These are phyloP conservation scores for Hypomesus transpacificus DNA, from an alignment of 2,113 vertebrate genomes.

Conservation along the genomic window DNA sequence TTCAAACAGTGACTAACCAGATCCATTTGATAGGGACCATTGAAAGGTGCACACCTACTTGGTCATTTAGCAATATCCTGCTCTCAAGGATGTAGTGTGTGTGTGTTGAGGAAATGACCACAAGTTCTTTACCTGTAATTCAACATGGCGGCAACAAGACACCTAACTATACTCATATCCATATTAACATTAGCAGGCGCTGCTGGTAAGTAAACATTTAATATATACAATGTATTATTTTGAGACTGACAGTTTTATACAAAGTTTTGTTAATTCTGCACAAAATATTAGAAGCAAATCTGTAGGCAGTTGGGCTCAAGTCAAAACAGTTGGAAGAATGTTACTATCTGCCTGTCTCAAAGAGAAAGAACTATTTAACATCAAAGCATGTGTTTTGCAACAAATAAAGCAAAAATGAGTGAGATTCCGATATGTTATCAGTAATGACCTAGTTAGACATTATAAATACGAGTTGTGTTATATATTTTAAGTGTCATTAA, in stretches of 20 bases:
- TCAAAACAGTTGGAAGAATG: too few relatives aligned
- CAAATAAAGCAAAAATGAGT: neutral
- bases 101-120: conserved; percentile 22
- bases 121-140: conserved; percentile 17
- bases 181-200: conserved; percentile 27
- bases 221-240: neutral
- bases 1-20: conserved; percentile 50
- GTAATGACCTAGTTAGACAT: neutral
- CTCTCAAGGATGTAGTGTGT: conserved; percentile 60
- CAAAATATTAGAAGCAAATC: too few relatives aligned
- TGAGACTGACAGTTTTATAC: neutral
- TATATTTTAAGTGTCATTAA: neutral
- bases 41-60: conserved; percentile 38
- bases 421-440: neutral
- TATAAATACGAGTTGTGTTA: neutral
- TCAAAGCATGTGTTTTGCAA: neutral
- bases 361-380: too few relatives aligned
- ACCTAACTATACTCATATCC: conserved; percentile 34
- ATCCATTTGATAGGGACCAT: conserved; percentile 18
- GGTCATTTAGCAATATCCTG: conserved; percentile 56
- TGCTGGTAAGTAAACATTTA: conserved; percentile 45
- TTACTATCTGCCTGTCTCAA: too few relatives aligned
- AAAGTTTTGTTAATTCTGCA: neutral
- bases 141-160: conserved; percentile 48
- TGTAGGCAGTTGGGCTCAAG: too few relatives aligned